phyloP scores from a whole-genome alignment of 1,140 invertebrate genomes.

The Monochamus saltuarius region DNA sequence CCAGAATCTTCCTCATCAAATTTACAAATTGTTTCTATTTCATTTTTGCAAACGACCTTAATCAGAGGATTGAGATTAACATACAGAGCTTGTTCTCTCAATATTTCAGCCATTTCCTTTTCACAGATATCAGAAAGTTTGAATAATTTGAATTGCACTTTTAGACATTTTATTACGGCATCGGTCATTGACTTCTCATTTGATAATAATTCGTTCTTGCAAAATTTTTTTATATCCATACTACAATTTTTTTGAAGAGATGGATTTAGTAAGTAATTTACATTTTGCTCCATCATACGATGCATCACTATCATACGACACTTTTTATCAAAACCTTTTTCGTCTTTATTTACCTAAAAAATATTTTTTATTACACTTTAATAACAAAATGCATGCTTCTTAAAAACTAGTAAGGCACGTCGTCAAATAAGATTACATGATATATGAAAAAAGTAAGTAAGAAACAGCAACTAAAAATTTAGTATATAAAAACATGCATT shows the following conservation, averaged over 20 bases:
- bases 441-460: too few relatives aligned
- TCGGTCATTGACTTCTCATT: conserved; percentile 55
- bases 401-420: too few relatives aligned
- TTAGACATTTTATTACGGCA: conserved; percentile 66
- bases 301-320: conserved; percentile 85
- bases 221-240: conserved; percentile 72
- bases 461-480: too few relatives aligned
- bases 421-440: too few relatives aligned
- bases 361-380: too few relatives aligned
- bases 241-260: conserved; percentile 76
- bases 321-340: conserved; percentile 77
- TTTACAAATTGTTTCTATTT: conserved; percentile 65
- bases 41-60: conserved; percentile 72
- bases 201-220: conserved; percentile 48
- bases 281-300: conserved; percentile 89
- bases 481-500: too few relatives aligned
- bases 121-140: conserved; percentile 76
- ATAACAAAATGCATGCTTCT: too few relatives aligned
- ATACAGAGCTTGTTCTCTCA: conserved; percentile 85
- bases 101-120: conserved; percentile 75
- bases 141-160: conserved; percentile 73
- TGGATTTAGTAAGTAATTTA: conserved; percentile 91
- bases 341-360: conserved; percentile 73
- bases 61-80: conserved; percentile 80
- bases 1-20: conserved; percentile 58